A percentile compares a stretch with the other conserved stretches of the same genome.
These are phyloP conservation scores for Myocastor coypus DNA, from an alignment of 2,113 vertebrate genomes.

Conservation along the genomic window DNA sequence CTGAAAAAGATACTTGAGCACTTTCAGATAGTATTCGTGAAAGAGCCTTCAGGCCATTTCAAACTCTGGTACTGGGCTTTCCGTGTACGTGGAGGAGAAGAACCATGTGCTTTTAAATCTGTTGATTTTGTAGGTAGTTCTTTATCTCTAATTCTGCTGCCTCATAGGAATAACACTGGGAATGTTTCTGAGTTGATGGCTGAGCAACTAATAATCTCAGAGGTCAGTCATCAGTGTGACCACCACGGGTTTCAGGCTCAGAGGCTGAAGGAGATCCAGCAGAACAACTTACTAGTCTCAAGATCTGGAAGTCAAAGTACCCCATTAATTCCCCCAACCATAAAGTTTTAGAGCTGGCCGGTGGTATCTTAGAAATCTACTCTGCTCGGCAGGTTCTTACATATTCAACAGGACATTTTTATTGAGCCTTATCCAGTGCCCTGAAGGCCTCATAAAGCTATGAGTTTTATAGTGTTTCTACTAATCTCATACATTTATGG, in stretches of 20 bases:
- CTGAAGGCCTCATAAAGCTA: constrained; percentile 74
- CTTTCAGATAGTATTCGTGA: not conserved
- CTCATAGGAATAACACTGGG: not conserved
- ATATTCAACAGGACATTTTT: constrained; percentile 67
- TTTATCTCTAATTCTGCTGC: constrained; percentile 24
- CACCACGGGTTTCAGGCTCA: not conserved
- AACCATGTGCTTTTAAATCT: not conserved
- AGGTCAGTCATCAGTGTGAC: not conserved
- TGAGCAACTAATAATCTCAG: not conserved
- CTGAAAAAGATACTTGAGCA: constrained; percentile 35
- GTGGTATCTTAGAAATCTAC: constrained; percentile 62
- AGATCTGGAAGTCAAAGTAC: constrained; percentile 53
- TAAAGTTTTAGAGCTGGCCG: constrained; percentile 55
- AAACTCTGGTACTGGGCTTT: not conserved
- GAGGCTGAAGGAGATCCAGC: constrained; percentile 31
- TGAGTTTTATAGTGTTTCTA: constrained; percentile 69
- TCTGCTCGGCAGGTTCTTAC: constrained; percentile 55
- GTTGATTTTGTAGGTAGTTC: constrained; percentile 11
- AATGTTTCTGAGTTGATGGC: constrained; percentile 23
- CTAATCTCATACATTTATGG: constrained; percentile 68
- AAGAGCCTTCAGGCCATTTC: not conserved
- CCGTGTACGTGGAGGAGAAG: not conserved
- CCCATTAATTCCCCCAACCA: constrained; percentile 59
- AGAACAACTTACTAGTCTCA: constrained; percentile 59
- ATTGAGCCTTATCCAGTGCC: constrained; percentile 57